Conservation (phyloP, 1,140 invertebrate genomes). For the Drosophila tropicalis region DNA sequence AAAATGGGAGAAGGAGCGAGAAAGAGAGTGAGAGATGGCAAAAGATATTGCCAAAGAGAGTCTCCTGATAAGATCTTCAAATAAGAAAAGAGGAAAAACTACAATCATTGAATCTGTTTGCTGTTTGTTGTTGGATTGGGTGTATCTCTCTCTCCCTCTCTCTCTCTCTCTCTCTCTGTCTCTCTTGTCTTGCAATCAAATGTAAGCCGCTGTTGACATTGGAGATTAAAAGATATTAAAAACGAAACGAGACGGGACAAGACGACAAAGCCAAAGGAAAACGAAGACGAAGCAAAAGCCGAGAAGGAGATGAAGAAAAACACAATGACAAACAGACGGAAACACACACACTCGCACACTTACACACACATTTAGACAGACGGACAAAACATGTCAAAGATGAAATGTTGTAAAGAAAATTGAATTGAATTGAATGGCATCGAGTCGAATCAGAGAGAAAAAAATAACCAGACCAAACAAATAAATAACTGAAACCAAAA, state of each 20-base stretch:
- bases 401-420: slow-evolving; percentile 80
- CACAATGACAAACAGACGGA: slow-evolving; percentile 56
- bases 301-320: slow-evolving; percentile 30
- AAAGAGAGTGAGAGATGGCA: slow-evolving; percentile 25
- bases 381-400: slow-evolving; percentile 79
- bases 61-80: slow-evolving; percentile 11
- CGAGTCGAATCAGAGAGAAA: slow-evolving; percentile 23
- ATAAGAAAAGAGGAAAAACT: slow-evolving; percentile 30
- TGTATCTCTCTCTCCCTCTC: not conserved
- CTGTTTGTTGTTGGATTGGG: slow-evolving; percentile 23
- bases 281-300: slow-evolving; percentile 36
- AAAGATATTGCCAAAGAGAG: slow-evolving; percentile 21
- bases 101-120: slow-evolving; percentile 40
- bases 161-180: too few relatives aligned
- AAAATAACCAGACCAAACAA: slow-evolving; percentile 58
- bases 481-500: slow-evolving; percentile 61
- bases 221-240: slow-evolving; percentile 82
- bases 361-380: slow-evolving; percentile 24
- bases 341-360: slow-evolving; percentile 6
- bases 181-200: slow-evolving; percentile 78
- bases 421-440: slow-evolving; percentile 71
- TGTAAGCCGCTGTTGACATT: slow-evolving; percentile 81
- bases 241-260: slow-evolving; percentile 55
- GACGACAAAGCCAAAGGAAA: slow-evolving; percentile 51
- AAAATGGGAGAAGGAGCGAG: slow-evolving; percentile 23